Percentiles rank a stretch among this genome's conserved stretches.
These are phyloP conservation scores for Hippopotamus amphibius DNA, from an alignment of 2,113 vertebrate genomes.

Conservation along the genomic window DNA sequence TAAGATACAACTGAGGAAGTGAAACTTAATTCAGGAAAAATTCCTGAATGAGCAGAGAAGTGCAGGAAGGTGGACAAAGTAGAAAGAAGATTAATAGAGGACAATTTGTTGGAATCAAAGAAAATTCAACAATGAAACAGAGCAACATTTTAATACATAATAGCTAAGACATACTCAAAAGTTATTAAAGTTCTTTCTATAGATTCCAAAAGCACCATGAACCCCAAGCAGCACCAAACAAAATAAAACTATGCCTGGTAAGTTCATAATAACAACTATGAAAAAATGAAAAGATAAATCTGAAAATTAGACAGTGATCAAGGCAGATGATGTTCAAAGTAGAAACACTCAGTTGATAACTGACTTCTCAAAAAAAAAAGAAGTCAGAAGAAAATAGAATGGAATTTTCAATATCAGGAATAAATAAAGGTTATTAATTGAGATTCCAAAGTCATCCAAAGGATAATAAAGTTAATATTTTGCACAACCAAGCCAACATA, in stretches of 20 bases:
- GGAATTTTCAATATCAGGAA: background rate
- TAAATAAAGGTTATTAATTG: background rate
- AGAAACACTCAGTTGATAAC: background rate
- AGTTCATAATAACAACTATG: background rate
- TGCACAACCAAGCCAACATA: background rate
- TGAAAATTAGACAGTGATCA: background rate
- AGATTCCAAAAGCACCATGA: background rate
- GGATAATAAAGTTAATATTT: background rate
- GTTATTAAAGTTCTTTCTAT: background rate
- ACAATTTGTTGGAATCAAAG: background rate
- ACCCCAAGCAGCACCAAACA: background rate
- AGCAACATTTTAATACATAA: background rate
- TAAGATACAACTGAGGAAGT: background rate
- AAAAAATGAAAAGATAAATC: background rate
- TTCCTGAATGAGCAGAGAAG: background rate
- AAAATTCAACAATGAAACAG: background rate
- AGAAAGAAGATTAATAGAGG: background rate
- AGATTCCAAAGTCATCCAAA: background rate
- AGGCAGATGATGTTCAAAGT: background rate
- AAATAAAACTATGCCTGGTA: background rate
- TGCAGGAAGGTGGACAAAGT: background rate
- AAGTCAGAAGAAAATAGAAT: background rate
- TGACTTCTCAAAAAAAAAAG: background rate
- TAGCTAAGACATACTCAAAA: background rate
- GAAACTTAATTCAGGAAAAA: background rate